Evolutionary conservation across 2,888 invertebrate species (phyloP).

Genomic region (Watsonalla binaria): DNA sequence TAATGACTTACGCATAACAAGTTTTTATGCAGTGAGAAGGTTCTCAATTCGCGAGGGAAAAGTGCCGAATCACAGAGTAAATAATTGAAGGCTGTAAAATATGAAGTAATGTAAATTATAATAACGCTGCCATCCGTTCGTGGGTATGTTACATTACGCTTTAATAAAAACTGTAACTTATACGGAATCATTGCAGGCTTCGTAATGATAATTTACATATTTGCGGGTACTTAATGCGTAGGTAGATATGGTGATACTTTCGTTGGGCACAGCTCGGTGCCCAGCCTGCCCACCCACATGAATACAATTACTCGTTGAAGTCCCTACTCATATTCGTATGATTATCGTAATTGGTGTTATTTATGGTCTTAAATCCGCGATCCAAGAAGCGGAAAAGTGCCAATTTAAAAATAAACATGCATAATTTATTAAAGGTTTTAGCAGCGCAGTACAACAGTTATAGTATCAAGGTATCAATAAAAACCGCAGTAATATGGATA

Average conservation of each 20-base stretch:
- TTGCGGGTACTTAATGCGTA: constrained; percentile 13
- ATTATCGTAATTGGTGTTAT: not conserved
- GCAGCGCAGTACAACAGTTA: too few relatives aligned
- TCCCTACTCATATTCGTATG: not conserved
- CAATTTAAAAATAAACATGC: not conserved
- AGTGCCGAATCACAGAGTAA: not conserved
- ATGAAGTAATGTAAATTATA: not conserved
- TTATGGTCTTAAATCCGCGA: not conserved
- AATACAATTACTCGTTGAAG: not conserved
- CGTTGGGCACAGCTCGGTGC: not conserved
- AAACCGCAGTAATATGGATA: too few relatives aligned
- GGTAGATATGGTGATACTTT: not conserved
- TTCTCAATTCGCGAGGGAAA: too few relatives aligned
- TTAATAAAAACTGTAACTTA: constrained; percentile 9
- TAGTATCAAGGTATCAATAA: too few relatives aligned
- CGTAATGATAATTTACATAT: constrained; percentile 20
- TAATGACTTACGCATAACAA: too few relatives aligned
- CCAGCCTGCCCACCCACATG: not conserved
- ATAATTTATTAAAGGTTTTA: not conserved
- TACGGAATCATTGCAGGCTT: constrained; percentile 15
- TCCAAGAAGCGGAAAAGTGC: not conserved
- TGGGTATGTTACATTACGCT: not conserved
- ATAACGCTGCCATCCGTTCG: not conserved
- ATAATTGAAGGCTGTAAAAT: not conserved
- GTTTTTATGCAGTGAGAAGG: too few relatives aligned